phyloP scores from a whole-genome alignment of 2,113 vertebrate species.

The Felis chaus region DNA sequence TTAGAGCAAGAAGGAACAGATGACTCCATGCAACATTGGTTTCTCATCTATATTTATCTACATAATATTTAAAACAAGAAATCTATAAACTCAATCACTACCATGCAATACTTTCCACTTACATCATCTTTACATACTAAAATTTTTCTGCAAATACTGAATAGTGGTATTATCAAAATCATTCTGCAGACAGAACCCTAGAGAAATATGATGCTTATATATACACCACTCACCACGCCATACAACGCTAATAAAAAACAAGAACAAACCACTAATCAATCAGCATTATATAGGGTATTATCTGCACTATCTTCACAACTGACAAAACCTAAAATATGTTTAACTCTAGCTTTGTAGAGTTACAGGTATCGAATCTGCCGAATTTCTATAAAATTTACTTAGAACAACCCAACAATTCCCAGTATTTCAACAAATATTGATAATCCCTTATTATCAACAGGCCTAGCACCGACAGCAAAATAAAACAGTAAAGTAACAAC shows the following conservation, averaged over 20 bases:
- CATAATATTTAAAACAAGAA: not conserved
- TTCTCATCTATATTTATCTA: not conserved
- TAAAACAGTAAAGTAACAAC: not conserved
- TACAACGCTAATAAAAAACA: not conserved
- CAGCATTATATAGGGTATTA: not conserved
- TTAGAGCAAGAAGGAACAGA: not conserved
- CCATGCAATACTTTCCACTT: not conserved
- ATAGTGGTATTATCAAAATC: not conserved
- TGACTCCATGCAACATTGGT: not conserved
- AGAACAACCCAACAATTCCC: not conserved
- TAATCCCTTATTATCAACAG: not conserved
- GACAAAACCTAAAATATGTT: not conserved
- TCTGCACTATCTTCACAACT: not conserved
- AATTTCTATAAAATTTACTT: not conserved
- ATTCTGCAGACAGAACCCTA: not conserved
- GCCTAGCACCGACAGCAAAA: not conserved
- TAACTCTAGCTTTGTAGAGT: not conserved
- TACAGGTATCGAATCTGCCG: not conserved
- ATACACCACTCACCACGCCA: not conserved
- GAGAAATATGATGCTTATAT: not conserved
- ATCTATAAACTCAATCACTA: not conserved
- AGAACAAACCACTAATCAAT: not conserved
- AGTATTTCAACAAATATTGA: not conserved
- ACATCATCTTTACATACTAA: not conserved
- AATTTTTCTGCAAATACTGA: not conserved